Evolutionary conservation across 2,888 invertebrate species (phyloP).

Genomic region (Lycaena phlaeas): DNA sequence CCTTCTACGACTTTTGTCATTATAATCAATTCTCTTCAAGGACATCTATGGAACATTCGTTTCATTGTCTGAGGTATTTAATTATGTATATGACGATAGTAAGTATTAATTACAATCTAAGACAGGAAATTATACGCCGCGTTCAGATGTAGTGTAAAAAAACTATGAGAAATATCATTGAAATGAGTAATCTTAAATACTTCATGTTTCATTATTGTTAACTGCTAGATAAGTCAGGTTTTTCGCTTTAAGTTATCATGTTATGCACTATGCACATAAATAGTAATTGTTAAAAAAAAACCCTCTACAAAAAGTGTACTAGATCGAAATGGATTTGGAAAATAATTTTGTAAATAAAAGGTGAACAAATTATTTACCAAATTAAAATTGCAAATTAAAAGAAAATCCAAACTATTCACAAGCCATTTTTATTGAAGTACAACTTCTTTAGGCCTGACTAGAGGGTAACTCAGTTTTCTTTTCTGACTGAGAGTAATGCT

Average conservation of each 20-base stretch:
- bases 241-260: not conserved
- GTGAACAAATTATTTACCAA: too few relatives aligned
- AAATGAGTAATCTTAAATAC: slow-evolving; percentile 7
- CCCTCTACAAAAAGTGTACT: too few relatives aligned
- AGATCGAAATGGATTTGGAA: too few relatives aligned
- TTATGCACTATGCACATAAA: too few relatives aligned
- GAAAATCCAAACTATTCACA: too few relatives aligned
- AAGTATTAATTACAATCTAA: slow-evolving; percentile 2
- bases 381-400: too few relatives aligned
- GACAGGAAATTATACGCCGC: not conserved
- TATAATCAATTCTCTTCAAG: not conserved
- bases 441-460: too few relatives aligned
- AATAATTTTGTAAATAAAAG: too few relatives aligned
- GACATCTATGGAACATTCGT: not conserved
- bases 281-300: too few relatives aligned
- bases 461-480: too few relatives aligned
- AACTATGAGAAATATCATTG: slow-evolving; percentile 4
- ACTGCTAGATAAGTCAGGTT: slow-evolving; percentile 6
- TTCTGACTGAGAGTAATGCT: too few relatives aligned
- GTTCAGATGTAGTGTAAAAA: slow-evolving; percentile 6
- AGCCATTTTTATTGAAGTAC: too few relatives aligned
- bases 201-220: slow-evolving; percentile 2
- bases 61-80: slow-evolving; percentile 2
- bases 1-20: slow-evolving; percentile 1
- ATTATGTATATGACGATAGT: slow-evolving; percentile 6